A percentile compares a stretch with the other conserved stretches of the same genome.
Conservation (phyloP, 2,888 invertebrate genomes). For the Sinotaia quadrata region DNA sequence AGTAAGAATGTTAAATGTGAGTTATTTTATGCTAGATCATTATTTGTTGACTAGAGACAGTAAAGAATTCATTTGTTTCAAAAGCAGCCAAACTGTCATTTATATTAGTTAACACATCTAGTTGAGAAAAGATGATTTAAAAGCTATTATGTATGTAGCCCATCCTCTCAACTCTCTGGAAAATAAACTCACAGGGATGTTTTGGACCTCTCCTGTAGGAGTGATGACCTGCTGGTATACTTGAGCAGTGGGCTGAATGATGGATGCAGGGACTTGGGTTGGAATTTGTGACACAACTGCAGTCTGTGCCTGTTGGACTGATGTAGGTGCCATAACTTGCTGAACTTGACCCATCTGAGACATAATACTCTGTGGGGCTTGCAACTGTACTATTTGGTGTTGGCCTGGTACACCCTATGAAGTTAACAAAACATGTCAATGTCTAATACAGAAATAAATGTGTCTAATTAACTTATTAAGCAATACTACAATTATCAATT, state of each 20-base stretch:
- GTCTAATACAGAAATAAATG: conserved; percentile 1
- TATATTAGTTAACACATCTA: no score
- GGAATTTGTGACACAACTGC: conserved; percentile 25
- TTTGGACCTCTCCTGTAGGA: conserved; percentile 61
- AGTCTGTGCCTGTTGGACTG: conserved; percentile 67
- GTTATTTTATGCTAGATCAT: no score
- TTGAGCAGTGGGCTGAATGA: conserved; percentile 51
- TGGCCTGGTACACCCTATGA: conserved; percentile 24
- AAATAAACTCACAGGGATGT: conserved; percentile 57
- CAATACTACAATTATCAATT: no score
- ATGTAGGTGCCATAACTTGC: conserved; percentile 36
- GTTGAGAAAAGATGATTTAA: no score
- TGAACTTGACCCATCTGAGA: conserved; percentile 45
- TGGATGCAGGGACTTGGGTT: conserved; percentile 32
- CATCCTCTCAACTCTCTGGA: no score
- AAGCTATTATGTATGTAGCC: no score
- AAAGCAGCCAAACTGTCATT: no score
- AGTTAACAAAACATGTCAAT: conserved; percentile 18
- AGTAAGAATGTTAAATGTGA: no score
- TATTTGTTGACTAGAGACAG: no score
- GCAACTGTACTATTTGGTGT: conserved; percentile 53
- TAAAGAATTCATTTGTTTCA: no score
- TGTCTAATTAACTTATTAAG: no score
- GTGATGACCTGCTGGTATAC: conserved; percentile 65
- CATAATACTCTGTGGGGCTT: conserved; percentile 35